phyloP scores from a whole-genome alignment of 2,797 vertebrate species.

The Lepilemur septentrionalis region DNA sequence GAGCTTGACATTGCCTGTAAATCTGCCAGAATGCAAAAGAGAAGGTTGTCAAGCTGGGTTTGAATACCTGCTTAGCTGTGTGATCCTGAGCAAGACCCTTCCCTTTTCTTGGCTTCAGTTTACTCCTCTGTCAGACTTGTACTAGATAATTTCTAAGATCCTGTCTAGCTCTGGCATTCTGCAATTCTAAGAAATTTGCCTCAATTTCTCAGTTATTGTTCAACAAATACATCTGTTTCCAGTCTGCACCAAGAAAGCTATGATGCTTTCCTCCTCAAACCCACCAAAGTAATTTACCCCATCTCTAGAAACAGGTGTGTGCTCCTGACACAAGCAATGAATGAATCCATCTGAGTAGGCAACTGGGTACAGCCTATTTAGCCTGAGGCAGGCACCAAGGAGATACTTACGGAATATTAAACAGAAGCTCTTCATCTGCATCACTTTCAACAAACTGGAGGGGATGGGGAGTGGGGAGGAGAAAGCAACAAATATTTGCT shows the following conservation, averaged over 20 bases:
- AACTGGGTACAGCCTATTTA: background rate
- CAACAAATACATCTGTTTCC: background rate
- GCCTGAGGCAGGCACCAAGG: background rate
- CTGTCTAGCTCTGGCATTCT: background rate
- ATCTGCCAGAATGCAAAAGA: constrained; percentile 86
- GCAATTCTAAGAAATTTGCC: background rate
- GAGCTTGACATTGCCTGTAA: constrained; percentile 96
- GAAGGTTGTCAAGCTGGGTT: background rate
- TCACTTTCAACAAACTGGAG: constrained; percentile 96
- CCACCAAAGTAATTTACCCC: constrained; percentile 21
- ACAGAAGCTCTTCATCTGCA: constrained; percentile 96
- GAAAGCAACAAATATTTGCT: constrained; percentile 72
- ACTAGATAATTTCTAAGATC: background rate
- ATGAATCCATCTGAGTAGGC: background rate
- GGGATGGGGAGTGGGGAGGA: constrained; percentile 18
- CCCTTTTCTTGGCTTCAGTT: background rate
- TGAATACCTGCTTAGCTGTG: background rate
- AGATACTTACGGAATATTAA: constrained; percentile 96
- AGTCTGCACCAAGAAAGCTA: background rate
- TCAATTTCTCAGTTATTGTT: background rate
- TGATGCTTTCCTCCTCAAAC: constrained; percentile 1
- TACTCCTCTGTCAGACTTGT: background rate
- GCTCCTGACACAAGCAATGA: background rate
- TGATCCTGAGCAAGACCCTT: background rate
- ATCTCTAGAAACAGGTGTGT: constrained; percentile 5